Base-by-base conservation (phyloP, 2,888 invertebrate species). In the Clivina fossor region DNA sequence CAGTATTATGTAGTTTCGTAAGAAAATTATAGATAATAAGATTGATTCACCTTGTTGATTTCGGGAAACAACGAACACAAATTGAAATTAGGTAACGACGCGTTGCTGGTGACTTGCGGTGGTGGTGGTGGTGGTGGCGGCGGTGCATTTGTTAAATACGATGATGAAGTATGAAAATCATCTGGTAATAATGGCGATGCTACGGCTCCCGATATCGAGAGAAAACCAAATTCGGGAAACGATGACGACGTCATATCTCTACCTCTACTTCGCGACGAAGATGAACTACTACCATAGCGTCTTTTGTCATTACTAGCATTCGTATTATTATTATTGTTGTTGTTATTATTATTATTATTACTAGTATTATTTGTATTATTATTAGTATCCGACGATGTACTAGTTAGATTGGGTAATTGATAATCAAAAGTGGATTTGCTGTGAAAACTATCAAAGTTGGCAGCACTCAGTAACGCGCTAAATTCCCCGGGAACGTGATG, bases 61-160 rank as follows among this genome's bases (percentile, higher is more conserved):
- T 90, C 90, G 1, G 90, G 90, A 71, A 90, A 90, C 65, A 90
- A 88, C 0, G 90, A 85, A 66, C 88, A 88, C 33, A 90, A 76
- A 73, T 90, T 90, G 68, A 90, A 90, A 70, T 90, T 90, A 1
- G 89, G 86, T 26, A 85, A 71, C 50, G 80, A 78, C 16, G 67
- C 64, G 54, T 67, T 68, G 18, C 66, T 38, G 3, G 46, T 38
- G 0, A 40, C 28, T n/a, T 19, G 33, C 8, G 33, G 18, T 3
- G 43, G 44, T 8, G 46, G 24, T 2, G 11, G 24, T 7, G 43
- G 13, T 8, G 13, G 22, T 1, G 37, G 54, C 11, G 72, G 68
- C 20, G 59, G 55, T 13, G 71, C 66, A 4, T 72, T 70, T 11
- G 71, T 67, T 37, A 74, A 61, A 58, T 72, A 72, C 43, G 68